These are phyloP conservation scores for Rhopalosiphum nymphaeae DNA, from an alignment of 2,888 invertebrate genomes.

Conservation along the genomic window DNA sequence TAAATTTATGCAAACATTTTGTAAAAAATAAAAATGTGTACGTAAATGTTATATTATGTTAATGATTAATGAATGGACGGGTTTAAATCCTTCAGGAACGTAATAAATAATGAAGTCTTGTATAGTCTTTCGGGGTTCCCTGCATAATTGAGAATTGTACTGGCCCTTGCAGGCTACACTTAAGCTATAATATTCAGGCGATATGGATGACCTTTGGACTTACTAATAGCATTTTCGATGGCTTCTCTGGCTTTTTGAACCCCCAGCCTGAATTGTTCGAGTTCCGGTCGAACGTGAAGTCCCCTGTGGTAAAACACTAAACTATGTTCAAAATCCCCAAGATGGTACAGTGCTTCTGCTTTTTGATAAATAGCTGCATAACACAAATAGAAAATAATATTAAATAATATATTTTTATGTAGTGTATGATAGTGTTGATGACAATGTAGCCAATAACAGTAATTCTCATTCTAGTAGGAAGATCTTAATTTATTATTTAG, in stretches of 20 bases:
- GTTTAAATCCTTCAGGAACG: too few relatives aligned
- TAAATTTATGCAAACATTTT: neutral
- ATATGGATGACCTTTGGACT: neutral
- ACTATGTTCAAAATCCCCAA: slow-evolving; percentile 93
- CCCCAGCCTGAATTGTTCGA: slow-evolving; percentile 76
- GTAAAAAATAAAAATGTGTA: neutral
- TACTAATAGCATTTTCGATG: slow-evolving; percentile 89
- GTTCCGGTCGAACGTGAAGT: slow-evolving; percentile 84
- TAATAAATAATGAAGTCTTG: too few relatives aligned
- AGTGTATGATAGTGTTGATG: too few relatives aligned
- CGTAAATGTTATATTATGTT: too few relatives aligned
- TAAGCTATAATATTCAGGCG: neutral
- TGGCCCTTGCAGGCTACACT: too few relatives aligned
- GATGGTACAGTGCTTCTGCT: slow-evolving; percentile 91
- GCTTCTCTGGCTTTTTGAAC: slow-evolving; percentile 95
- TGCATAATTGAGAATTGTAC: too few relatives aligned
- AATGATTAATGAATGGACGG: too few relatives aligned
- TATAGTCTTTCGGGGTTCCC: too few relatives aligned
- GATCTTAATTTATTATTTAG: too few relatives aligned
- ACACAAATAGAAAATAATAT: neutral
- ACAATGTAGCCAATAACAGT: too few relatives aligned
- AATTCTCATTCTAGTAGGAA: neutral
- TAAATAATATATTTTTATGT: neutral
- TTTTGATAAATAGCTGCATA: slow-evolving; percentile 84
- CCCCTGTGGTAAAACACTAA: slow-evolving; percentile 93